Conservation (phyloP, 1,140 invertebrate species). For the Dolichoris vasculosae region DNA sequence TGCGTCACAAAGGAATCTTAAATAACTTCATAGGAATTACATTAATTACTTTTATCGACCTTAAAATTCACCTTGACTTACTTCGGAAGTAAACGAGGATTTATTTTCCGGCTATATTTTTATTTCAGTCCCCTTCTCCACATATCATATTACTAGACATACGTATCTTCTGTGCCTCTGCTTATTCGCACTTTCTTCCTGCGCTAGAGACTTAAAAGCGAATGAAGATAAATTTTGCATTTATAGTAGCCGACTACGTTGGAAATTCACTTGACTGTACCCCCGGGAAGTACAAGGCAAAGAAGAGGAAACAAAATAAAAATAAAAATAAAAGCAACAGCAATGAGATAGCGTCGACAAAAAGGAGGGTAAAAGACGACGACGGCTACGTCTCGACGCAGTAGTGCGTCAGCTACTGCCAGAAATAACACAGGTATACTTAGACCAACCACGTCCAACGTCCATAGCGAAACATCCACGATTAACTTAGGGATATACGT, state of each 20-base stretch:
- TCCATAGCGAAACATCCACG: conserved; percentile 57
- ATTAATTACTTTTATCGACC: conserved; percentile 16
- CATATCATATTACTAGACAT: conserved; percentile 35
- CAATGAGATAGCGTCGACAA: background rate
- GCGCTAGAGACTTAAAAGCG: conserved; percentile 5
- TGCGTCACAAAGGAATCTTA: background rate
- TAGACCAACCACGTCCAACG: conserved; percentile 71
- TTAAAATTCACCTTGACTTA: conserved; percentile 45
- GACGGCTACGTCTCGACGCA: conserved; percentile 51
- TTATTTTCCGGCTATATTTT: conserved; percentile 34
- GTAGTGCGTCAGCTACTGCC: conserved; percentile 72
- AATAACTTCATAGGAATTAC: background rate
- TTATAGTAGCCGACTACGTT: background rate
- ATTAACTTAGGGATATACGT: conserved; percentile 15
- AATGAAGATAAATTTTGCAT: conserved; percentile 43
- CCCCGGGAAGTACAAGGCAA: background rate
- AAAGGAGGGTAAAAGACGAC: conserved; percentile 8
- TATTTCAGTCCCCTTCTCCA: background rate
- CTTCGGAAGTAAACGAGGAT: conserved; percentile 37
- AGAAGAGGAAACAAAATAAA: background rate
- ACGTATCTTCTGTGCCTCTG: background rate
- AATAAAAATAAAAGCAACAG: background rate
- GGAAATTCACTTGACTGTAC: conserved; percentile 34
- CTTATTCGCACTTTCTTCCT: conserved; percentile 18
- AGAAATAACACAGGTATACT: conserved; percentile 75